Conservation (phyloP, 2,113 vertebrate genomes). For the Cephalopholis sonnerati region DNA sequence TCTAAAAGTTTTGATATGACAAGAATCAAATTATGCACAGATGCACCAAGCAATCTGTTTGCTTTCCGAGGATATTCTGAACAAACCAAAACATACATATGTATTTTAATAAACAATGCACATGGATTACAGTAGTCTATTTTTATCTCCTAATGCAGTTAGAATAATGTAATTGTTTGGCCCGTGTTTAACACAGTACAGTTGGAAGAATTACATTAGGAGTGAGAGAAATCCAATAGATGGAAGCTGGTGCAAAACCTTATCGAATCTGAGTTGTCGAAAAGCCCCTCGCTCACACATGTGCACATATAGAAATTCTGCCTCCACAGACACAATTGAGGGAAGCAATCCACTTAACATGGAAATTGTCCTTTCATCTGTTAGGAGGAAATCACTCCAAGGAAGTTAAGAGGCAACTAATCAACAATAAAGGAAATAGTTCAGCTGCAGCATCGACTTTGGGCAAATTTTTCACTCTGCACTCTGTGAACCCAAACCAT, state of each 20-base stretch:
- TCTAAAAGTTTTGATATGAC: conserved; percentile 64
- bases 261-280: conserved; percentile 65
- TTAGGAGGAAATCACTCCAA: conserved; percentile 45
- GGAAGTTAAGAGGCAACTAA: conserved; percentile 61
- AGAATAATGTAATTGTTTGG: conserved; percentile 61
- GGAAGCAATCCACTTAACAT: conserved; percentile 77
- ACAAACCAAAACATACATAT: conserved; percentile 62
- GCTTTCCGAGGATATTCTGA: conserved; percentile 39
- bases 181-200: conserved; percentile 39
- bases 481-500: conserved; percentile 45
- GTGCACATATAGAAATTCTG: conserved; percentile 48
- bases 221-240: conserved; percentile 56
- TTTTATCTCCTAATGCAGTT: conserved; percentile 60
- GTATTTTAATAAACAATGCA: conserved; percentile 67
- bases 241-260: conserved; percentile 51
- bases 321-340: conserved; percentile 45
- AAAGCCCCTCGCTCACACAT: conserved; percentile 52
- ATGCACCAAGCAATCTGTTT: conserved; percentile 63
- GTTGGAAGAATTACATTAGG: conserved; percentile 56
- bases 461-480: conserved; percentile 17
- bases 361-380: conserved; percentile 79
- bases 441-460: conserved; percentile 33
- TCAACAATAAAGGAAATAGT: conserved; percentile 65
- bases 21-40: conserved; percentile 70
- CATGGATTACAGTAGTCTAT: conserved; percentile 57